phyloP scores from a whole-genome alignment of 2,113 vertebrate species.

The Dromiciops gliroides region DNA sequence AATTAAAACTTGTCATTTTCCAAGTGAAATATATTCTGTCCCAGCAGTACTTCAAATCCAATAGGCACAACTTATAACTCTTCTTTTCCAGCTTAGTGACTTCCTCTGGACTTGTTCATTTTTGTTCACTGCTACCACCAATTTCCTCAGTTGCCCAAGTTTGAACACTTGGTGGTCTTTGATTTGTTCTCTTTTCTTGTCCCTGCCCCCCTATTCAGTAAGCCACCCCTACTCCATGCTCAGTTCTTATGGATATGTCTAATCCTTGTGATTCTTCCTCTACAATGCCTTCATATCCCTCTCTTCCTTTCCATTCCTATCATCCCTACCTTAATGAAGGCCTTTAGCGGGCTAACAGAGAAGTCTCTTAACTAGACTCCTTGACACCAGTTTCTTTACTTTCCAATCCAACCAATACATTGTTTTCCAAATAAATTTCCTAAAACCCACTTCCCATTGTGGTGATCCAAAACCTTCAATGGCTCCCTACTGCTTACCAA shows the following conservation, averaged over 20 bases:
- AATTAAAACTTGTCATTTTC: constrained; percentile 15
- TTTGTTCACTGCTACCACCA: neutral
- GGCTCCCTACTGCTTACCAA: neutral
- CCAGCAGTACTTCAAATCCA: constrained; percentile 1
- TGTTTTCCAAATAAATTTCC: neutral
- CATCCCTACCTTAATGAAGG: neutral
- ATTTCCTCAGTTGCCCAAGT: neutral
- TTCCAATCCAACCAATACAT: neutral
- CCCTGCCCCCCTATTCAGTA: too few relatives aligned
- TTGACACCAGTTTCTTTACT: neutral
- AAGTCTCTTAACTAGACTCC: neutral
- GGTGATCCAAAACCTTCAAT: neutral
- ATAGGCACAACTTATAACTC: neutral
- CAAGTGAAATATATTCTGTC: neutral
- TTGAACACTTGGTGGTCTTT: neutral
- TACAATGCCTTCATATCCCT: neutral
- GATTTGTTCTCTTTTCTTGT: neutral
- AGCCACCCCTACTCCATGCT: too few relatives aligned
- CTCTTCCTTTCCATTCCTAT: neutral
- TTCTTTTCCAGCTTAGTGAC: neutral
- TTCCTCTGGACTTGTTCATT: neutral
- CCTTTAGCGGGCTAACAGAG: neutral
- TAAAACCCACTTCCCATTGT: neutral
- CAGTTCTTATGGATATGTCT: neutral
- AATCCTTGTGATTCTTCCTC: neutral